Percentiles rank a stretch among this genome's conserved stretches.
phyloP scores from a whole-genome alignment of 2,113 vertebrate genomes.

The Chaetodon auriga region DNA sequence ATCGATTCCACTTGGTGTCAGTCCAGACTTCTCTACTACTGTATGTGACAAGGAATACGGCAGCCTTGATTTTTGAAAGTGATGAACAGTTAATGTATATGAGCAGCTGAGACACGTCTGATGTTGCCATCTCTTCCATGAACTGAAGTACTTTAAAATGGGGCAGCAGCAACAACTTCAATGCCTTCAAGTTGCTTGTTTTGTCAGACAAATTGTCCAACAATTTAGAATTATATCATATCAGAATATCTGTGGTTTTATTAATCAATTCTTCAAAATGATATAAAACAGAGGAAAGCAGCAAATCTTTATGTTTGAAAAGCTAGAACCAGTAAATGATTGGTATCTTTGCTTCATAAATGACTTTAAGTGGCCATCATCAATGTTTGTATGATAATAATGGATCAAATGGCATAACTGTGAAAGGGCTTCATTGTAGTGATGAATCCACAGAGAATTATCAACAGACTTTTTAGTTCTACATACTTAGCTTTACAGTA shows the following conservation, averaged over 20 bases:
- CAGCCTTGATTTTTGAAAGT: slow-evolving; percentile 60
- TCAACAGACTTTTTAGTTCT: too few relatives aligned
- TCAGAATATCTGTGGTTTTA: too few relatives aligned
- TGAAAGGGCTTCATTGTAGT: too few relatives aligned
- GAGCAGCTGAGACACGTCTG: slow-evolving; percentile 45
- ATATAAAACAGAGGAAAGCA: not conserved
- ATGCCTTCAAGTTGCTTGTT: too few relatives aligned
- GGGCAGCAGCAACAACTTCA: not conserved
- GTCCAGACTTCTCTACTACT: slow-evolving; percentile 67
- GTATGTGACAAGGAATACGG: slow-evolving; percentile 67
- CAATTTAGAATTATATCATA: too few relatives aligned
- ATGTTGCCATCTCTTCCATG: slow-evolving; percentile 17
- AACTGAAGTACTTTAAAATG: not conserved
- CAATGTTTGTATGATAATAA: not conserved
- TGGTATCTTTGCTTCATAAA: not conserved
- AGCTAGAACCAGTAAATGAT: too few relatives aligned
- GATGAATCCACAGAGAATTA: too few relatives aligned
- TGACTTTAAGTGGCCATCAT: not conserved
- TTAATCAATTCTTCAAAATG: not conserved
- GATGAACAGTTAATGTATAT: slow-evolving; percentile 57
- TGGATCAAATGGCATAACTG: too few relatives aligned
- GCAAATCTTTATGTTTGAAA: not conserved
- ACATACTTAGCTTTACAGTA: too few relatives aligned
- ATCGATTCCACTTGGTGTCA: slow-evolving; percentile 69
- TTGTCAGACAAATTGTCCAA: not conserved